Evolutionary conservation across 1,140 invertebrate species (phyloP).

Genomic region (Hetaerina americana): DNA sequence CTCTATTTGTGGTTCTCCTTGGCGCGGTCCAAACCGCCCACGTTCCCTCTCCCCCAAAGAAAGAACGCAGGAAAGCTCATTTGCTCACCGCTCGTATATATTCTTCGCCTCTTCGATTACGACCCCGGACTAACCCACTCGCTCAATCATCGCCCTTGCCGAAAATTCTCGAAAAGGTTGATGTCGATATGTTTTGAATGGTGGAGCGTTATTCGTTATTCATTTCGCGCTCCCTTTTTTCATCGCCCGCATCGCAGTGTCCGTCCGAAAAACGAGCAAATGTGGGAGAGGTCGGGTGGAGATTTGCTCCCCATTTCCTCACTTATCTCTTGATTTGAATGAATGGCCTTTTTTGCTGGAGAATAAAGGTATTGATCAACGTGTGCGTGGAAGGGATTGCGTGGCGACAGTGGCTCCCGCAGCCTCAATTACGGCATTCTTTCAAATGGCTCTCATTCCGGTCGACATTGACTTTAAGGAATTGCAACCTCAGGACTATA

Average conservation of each 20-base stretch:
- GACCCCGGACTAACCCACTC: neutral
- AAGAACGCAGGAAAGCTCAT: too few species aligned
- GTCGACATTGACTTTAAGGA: too few species aligned
- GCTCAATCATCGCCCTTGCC: neutral
- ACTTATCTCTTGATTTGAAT: neutral
- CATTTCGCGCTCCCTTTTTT: neutral
- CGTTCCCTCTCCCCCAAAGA: neutral
- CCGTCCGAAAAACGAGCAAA: too few species aligned
- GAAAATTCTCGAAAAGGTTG: neutral
- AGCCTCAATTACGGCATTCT: too few species aligned
- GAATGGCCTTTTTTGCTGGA: neutral
- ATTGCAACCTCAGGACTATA: too few species aligned
- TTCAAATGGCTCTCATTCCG: too few species aligned
- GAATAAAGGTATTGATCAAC: too few species aligned
- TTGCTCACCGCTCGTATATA: neutral
- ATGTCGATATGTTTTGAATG: neutral
- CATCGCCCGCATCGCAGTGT: neutral
- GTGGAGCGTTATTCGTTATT: neutral
- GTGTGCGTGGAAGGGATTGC: too few species aligned
- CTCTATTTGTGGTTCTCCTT: neutral
- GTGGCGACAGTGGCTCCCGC: too few species aligned
- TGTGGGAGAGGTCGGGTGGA: too few species aligned
- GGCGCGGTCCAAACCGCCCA: neutral
- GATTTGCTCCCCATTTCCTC: too few species aligned
- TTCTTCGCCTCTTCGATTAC: neutral